Evolutionary conservation across 1,140 invertebrate species (phyloP), one percentile per base, ranked within the genome.

Genomic region (Steinernema feltiae): DNA sequence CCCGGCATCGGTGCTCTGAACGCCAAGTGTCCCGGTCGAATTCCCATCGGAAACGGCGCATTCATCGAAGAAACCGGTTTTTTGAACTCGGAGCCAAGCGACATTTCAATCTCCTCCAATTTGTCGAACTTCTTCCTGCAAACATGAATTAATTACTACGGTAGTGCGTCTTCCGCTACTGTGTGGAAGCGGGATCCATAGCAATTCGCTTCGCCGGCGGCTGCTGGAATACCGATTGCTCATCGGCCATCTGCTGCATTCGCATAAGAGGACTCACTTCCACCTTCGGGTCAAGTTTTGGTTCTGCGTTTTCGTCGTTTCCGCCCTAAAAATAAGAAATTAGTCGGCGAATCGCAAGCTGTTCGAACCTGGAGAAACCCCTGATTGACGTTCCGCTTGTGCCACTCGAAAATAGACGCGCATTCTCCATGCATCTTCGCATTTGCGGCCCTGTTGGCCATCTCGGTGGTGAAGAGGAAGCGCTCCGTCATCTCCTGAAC

Each of bases 81-180:
- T n/a, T 46, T 46, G 41, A 46, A 46, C 7, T 46, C 41, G 7
- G 41, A 12, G 53, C 53, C 53, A 3, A 63, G 53, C 24, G 53
- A 63, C 53, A 63, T 63, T 27, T 63, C 53, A 27, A 63, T 63
- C 24, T 63, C 53, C 12, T 63, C 24, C 53, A 63, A 27, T 63
- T 63, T 63, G 53, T 63, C 24, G 53, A 17, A 27, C 53, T 63
- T 63, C 53, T 63, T 63, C 53, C 53, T 63, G 24, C 7, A 63
- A 27, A 27, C n/a, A n/a, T n/a, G n/a, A 41, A 41, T 41, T 41
- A 41, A 41, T 7, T 41, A 41, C 18, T 7, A 41, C n/a, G 41
- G 41, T 12, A 27, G 24, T 63, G 53, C 7, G 24, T 15, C 7
- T n/a, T 15, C 53, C 7, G 15, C 53, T 63, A 63, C 53, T 63